Percentiles rank a stretch among this genome's conserved stretches.
Conservation (phyloP, 2,888 invertebrate genomes). For the Patella depressa region DNA sequence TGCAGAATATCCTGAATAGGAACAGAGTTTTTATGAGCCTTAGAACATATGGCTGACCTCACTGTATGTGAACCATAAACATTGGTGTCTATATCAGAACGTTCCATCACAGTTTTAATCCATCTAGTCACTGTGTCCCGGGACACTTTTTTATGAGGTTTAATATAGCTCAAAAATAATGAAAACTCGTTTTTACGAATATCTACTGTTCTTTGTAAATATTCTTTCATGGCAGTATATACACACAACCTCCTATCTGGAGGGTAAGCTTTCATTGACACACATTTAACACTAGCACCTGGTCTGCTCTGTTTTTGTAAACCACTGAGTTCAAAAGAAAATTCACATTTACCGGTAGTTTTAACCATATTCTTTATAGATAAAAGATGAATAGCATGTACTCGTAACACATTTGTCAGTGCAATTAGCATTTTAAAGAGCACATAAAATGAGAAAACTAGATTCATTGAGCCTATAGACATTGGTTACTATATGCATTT, state of each 20-base stretch:
- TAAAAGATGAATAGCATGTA: slow-evolving; percentile 17
- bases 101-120: slow-evolving; percentile 18
- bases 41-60: slow-evolving; percentile 21
- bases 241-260: too few species aligned
- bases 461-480: too few species aligned
- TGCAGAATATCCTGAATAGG: slow-evolving; percentile 27
- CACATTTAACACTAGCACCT: slow-evolving; percentile 3
- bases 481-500: too few species aligned
- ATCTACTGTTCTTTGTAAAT: too few species aligned
- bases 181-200: slow-evolving; percentile 16
- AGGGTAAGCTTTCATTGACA: slow-evolving; percentile 23
- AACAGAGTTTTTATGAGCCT: slow-evolving; percentile 18
- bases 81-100: slow-evolving; percentile 20
- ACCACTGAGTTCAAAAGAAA: slow-evolving; percentile 20
- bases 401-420: slow-evolving; percentile 24
- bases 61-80: slow-evolving; percentile 25
- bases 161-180: slow-evolving; percentile 30
- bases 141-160: slow-evolving; percentile 28
- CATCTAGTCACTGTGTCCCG: slow-evolving; percentile 18
- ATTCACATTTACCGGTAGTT: too few species aligned
- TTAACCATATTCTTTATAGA: slow-evolving; percentile 11
- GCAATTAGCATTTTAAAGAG: slow-evolving; percentile 32
- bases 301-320: slow-evolving; percentile 22
- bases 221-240: too few species aligned
- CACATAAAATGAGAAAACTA: too few species aligned